Conservation (phyloP, 1,140 invertebrate genomes). For the Drosophila fuyamai region DNA sequence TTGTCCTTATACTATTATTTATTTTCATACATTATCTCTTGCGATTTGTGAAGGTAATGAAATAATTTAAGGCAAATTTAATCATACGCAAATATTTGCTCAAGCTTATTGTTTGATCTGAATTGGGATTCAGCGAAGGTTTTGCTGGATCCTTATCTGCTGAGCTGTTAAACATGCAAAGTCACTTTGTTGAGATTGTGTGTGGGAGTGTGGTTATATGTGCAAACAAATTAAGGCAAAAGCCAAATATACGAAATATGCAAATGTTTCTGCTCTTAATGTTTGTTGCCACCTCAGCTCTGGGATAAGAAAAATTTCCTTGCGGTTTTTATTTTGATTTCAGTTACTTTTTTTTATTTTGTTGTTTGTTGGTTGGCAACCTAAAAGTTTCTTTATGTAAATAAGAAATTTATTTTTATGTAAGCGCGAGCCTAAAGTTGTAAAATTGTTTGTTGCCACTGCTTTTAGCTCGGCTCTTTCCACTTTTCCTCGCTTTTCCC, state of each 20-base stretch:
- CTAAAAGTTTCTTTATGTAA: conserved; percentile 83
- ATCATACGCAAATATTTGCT: conserved; percentile 20
- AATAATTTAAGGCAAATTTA: conserved; percentile 14
- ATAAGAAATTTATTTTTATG: conserved; percentile 84
- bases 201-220: conserved; percentile 45
- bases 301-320: conserved; percentile 49
- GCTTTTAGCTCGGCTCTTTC: conserved; percentile 17
- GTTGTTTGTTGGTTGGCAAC: conserved; percentile 45
- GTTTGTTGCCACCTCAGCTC: conserved; percentile 53
- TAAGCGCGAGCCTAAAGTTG: conserved; percentile 77
- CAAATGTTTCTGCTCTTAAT: conserved; percentile 79
- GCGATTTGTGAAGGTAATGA: not conserved
- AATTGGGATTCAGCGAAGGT: conserved; percentile 25
- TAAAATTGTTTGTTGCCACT: conserved; percentile 71
- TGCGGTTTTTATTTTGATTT: conserved; percentile 78
- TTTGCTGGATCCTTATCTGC: conserved; percentile 39
- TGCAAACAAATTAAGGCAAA: conserved; percentile 74
- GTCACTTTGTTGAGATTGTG: conserved; percentile 55
- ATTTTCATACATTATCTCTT: not conserved
- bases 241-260: conserved; percentile 72
- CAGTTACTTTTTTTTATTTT: conserved; percentile 43
- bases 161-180: conserved; percentile 67
- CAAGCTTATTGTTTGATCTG: conserved; percentile 20
- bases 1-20: not conserved
- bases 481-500: conserved; percentile 5